Conservation (phyloP, 1,140 invertebrate genomes). For the Lethocerus indicus region DNA sequence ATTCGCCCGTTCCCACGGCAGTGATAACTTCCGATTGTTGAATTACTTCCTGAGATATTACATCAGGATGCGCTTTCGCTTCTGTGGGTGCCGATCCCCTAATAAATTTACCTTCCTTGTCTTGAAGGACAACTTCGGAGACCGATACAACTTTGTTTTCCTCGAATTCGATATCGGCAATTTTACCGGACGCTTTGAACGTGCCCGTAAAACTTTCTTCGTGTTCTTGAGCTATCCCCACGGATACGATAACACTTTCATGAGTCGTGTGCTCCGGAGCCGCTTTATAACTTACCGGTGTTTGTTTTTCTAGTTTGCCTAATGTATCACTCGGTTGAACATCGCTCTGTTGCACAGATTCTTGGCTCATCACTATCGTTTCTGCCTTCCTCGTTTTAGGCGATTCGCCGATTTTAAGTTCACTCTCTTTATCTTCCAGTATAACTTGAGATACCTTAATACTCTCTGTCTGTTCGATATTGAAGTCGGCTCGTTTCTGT, state of each 20-base stretch:
- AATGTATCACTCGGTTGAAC: constrained; percentile 13
- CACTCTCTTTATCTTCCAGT: constrained; percentile 25
- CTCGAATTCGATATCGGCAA: constrained; percentile 22
- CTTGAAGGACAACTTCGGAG: constrained; percentile 20
- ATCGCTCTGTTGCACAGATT: constrained; percentile 24
- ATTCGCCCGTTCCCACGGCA: constrained; percentile 12
- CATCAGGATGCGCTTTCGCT: constrained; percentile 13
- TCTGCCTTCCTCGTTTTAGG: constrained; percentile 22
- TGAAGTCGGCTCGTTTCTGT: constrained; percentile 21
- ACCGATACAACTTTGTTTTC: constrained; percentile 22
- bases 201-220: constrained; percentile 24
- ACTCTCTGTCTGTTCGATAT: constrained; percentile 20
- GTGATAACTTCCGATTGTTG: constrained; percentile 18
- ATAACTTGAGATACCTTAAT: constrained; percentile 17
- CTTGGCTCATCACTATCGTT: constrained; percentile 20
- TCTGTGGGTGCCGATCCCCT: background rate
- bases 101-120: constrained; percentile 19
- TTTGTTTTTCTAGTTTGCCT: constrained; percentile 14
- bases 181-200: constrained; percentile 21
- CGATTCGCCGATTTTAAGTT: constrained; percentile 15
- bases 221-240: constrained; percentile 26
- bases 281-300: constrained; percentile 17
- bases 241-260: constrained; percentile 24
- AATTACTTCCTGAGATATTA: constrained; percentile 16
- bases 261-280: constrained; percentile 19